These are phyloP conservation scores for Hemicordylus capensis DNA, from an alignment of 2,113 vertebrate genomes.

Conservation along the genomic window DNA sequence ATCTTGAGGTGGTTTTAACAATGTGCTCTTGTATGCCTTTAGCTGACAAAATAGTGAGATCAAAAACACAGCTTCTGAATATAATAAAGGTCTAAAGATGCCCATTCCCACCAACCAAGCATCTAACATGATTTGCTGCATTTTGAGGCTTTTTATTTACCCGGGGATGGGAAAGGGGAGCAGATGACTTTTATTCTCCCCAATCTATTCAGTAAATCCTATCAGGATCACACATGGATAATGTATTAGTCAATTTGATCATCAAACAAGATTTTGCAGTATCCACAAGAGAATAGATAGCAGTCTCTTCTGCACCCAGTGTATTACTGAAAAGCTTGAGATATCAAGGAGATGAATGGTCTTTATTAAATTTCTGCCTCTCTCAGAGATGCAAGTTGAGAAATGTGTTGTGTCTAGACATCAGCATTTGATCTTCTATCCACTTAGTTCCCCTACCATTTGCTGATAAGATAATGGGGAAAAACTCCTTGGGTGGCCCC, in stretches of 20 bases:
- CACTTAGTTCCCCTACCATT: slow-evolving; percentile 19
- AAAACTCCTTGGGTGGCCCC: neutral
- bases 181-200: slow-evolving; percentile 45
- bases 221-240: slow-evolving; percentile 50
- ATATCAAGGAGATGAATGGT: neutral
- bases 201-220: slow-evolving; percentile 51
- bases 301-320: slow-evolving; percentile 12
- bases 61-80: slow-evolving; percentile 31
- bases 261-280: slow-evolving; percentile 47
- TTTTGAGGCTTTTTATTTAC: slow-evolving; percentile 57
- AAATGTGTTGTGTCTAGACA: slow-evolving; percentile 34
- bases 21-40: slow-evolving; percentile 16
- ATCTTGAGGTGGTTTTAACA: neutral
- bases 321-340: slow-evolving; percentile 16
- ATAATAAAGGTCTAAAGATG: slow-evolving; percentile 25
- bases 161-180: slow-evolving; percentile 9
- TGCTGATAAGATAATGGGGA: slow-evolving; percentile 36
- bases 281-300: neutral
- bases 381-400: slow-evolving; percentile 5
- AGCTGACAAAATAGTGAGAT: slow-evolving; percentile 39
- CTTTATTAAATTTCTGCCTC: slow-evolving; percentile 3
- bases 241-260: slow-evolving; percentile 44
- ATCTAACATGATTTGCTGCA: slow-evolving; percentile 6
- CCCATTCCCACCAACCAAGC: neutral
- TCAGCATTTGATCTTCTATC: slow-evolving; percentile 15